Percentiles rank a stretch among this genome's conserved stretches.
phyloP scores from a whole-genome alignment of 2,888 invertebrate species.

The Drosophila aldrichi region DNA sequence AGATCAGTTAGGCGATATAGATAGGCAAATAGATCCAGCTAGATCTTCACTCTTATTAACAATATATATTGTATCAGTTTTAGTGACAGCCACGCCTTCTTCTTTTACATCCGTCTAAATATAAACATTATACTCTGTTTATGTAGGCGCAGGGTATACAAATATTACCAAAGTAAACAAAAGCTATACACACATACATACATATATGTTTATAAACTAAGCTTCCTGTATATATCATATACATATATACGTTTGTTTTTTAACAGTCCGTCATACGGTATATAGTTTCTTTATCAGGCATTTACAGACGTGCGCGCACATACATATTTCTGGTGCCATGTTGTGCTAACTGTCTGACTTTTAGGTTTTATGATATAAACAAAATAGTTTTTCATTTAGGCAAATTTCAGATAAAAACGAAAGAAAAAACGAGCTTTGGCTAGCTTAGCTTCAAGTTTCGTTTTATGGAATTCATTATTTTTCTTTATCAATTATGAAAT shows the following conservation, averaged over 20 bases:
- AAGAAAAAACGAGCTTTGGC: background rate
- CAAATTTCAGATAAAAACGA: slow-evolving; percentile 25
- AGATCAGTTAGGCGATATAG: too few species aligned
- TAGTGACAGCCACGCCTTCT: background rate
- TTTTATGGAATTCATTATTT: slow-evolving; percentile 2
- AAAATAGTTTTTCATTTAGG: slow-evolving; percentile 44
- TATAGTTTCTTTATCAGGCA: slow-evolving; percentile 38
- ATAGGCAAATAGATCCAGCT: background rate
- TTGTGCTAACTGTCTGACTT: slow-evolving; percentile 32
- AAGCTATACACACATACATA: background rate
- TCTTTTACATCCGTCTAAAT: background rate
- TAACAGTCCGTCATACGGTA: slow-evolving; percentile 35
- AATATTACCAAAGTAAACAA: slow-evolving; percentile 37
- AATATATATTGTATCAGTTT: background rate
- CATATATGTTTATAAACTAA: slow-evolving; percentile 5
- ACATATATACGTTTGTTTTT: slow-evolving; percentile 9
- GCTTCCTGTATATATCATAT: slow-evolving; percentile 18
- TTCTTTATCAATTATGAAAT: slow-evolving; percentile 1
- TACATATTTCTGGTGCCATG: slow-evolving; percentile 46
- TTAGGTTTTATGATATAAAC: slow-evolving; percentile 23
- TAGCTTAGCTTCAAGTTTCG: slow-evolving; percentile 9
- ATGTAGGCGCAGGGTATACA: background rate
- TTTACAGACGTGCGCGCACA: slow-evolving; percentile 27
- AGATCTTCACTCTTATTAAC: background rate
- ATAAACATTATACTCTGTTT: background rate